phyloP scores from a whole-genome alignment of 2,888 invertebrate genomes.

The Papilio protenor region DNA sequence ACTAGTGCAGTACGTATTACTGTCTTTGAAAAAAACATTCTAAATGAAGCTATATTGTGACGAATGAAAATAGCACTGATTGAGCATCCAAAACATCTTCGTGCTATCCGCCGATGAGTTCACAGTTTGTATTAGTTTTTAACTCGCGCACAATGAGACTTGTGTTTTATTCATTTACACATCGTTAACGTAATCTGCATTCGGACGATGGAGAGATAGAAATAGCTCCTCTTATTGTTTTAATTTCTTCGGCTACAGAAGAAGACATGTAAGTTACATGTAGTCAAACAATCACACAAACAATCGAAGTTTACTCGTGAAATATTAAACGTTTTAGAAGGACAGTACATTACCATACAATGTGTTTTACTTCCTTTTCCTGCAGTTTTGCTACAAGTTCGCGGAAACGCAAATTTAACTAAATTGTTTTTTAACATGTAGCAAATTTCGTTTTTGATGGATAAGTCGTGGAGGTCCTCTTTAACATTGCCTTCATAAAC shows the following conservation, averaged over 20 bases:
- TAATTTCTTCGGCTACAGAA: background rate
- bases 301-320: background rate
- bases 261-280: background rate
- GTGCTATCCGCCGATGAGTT: slow-evolving; percentile 5
- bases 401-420: slow-evolving; percentile 17
- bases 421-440: slow-evolving; percentile 8
- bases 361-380: slow-evolving; percentile 35
- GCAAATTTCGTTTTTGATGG: background rate
- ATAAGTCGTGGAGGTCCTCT: background rate
- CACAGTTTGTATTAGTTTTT: background rate
- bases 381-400: slow-evolving; percentile 7
- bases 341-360: slow-evolving; percentile 33
- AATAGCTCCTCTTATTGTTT: background rate
- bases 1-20: background rate
- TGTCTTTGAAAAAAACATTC: background rate
- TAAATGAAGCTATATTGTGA: background rate
- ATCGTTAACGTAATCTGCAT: background rate
- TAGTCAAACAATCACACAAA: slow-evolving; percentile 3
- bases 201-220: background rate
- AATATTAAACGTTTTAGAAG: slow-evolving; percentile 17
- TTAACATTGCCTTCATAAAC: background rate
- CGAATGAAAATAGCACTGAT: background rate
- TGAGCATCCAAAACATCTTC: background rate
- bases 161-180: background rate
- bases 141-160: background rate